phyloP scores from a whole-genome alignment of 1,140 invertebrate species.

The Drosophila tropicalis region DNA sequence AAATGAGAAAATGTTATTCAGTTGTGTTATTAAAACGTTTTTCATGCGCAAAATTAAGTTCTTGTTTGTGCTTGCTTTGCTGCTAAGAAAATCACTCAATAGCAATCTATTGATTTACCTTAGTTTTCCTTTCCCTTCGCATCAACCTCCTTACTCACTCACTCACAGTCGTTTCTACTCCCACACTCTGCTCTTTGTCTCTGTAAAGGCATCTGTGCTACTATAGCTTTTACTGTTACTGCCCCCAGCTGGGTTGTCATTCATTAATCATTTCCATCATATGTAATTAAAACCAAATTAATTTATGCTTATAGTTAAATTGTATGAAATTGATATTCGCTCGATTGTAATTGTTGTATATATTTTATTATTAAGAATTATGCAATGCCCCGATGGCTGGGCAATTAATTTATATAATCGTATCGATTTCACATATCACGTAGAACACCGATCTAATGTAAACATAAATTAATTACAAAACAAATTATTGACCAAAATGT shows the following conservation, averaged over 20 bases:
- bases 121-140: neutral
- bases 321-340: constrained; percentile 20
- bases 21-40: constrained; percentile 57
- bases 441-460: constrained; percentile 13
- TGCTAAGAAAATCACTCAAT: constrained; percentile 1
- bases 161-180: neutral
- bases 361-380: constrained; percentile 11
- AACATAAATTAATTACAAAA: constrained; percentile 17
- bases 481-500: constrained; percentile 11
- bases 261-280: constrained; percentile 72
- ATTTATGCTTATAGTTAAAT: constrained; percentile 30
- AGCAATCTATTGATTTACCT: constrained; percentile 8
- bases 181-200: neutral
- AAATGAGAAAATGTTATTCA: constrained; percentile 48
- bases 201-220: constrained; percentile 56
- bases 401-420: constrained; percentile 58
- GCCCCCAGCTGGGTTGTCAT: constrained; percentile 36
- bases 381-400: constrained; percentile 16
- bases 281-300: constrained; percentile 48
- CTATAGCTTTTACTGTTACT: neutral
- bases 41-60: constrained; percentile 63
- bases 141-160: neutral
- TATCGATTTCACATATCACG: constrained; percentile 14
- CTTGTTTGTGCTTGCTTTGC: constrained; percentile 25
- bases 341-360: constrained; percentile 2